Base-by-base conservation (phyloP, 2,113 vertebrate species). In the Brachionichthys hirsutus region DNA sequence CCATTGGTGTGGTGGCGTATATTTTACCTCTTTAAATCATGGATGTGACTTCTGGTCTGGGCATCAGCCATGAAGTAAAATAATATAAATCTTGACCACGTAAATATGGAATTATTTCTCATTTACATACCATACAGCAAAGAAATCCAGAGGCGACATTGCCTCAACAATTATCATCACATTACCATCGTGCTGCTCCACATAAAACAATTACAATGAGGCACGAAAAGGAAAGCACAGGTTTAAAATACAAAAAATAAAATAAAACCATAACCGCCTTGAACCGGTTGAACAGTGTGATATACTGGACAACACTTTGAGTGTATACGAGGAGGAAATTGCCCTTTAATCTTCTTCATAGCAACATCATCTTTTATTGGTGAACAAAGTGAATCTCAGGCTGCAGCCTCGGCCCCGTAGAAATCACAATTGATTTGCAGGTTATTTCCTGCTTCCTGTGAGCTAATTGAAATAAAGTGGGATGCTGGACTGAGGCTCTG, bases 381-480 rank as follows among this genome's bases (percentile, higher is more conserved):
- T 68, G 79, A 80, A 81, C 81, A 78, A 84, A 86, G 75, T 79
- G 79, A 81, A 83, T 77, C 55, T 54, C 63, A 50, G 64, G 60
- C 73, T 70, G 41, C 54, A 72, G 74, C 71, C 70, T 65, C 49
- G 40, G 62, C 69, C 66, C 58, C 4, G 19, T 61, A 81, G 81
- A 84, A 88, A 84, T 85, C 81, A 86, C 80, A 88, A 89, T 89
- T 83, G 88, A 89, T 89, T 85, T 80, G 80, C 80, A 83, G 85
- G 84, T 89, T 87, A 88, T 89, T 88, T 87, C 86, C 86, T 87
- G 78, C 83, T 89, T 88, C 86, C 88, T 88, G 65, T 79, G 85
- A 83, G 78, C 85, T 86, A 89, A 89, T 88, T 89, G 86, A 88
- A 89, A 89, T 88, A 83, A 89, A 89, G 85, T 89, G 81, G 83